These are phyloP conservation scores for Aphidius colemani DNA, from an alignment of 2,888 invertebrate species.

Conservation along the genomic window DNA sequence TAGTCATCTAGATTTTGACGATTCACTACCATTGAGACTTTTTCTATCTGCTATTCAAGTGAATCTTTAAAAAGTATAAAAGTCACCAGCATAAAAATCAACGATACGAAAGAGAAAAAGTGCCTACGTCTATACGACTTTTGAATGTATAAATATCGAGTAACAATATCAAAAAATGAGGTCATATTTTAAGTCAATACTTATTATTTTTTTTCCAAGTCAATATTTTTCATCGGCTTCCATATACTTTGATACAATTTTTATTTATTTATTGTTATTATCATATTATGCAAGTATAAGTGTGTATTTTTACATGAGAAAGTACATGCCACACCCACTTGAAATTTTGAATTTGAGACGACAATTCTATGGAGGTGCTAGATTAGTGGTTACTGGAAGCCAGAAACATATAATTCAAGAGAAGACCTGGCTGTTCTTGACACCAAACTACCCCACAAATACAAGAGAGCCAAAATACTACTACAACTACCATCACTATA, in stretches of 20 bases:
- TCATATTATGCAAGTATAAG: too few relatives aligned
- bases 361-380: constrained; percentile 22
- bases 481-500: not conserved
- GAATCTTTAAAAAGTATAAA: too few relatives aligned
- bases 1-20: not conserved
- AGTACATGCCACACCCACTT: constrained; percentile 7
- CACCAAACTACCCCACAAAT: constrained; percentile 19
- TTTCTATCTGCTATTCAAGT: too few relatives aligned
- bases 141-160: not conserved
- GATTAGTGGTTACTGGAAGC: constrained; percentile 35
- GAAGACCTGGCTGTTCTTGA: constrained; percentile 34
- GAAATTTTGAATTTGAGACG: constrained; percentile 7
- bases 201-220: not conserved
- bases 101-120: not conserved
- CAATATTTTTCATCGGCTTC: not conserved
- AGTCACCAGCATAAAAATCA: not conserved
- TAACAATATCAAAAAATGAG: not conserved
- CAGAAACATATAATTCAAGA: constrained; percentile 37
- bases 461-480: constrained; percentile 7
- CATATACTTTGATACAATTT: too few relatives aligned
- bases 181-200: not conserved
- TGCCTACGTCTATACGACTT: not conserved
- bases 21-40: not conserved
- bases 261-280: too few relatives aligned
- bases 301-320: too few relatives aligned